Evolutionary conservation across 2,113 vertebrate species (phyloP).

Genomic region (Halcyon senegalensis): DNA sequence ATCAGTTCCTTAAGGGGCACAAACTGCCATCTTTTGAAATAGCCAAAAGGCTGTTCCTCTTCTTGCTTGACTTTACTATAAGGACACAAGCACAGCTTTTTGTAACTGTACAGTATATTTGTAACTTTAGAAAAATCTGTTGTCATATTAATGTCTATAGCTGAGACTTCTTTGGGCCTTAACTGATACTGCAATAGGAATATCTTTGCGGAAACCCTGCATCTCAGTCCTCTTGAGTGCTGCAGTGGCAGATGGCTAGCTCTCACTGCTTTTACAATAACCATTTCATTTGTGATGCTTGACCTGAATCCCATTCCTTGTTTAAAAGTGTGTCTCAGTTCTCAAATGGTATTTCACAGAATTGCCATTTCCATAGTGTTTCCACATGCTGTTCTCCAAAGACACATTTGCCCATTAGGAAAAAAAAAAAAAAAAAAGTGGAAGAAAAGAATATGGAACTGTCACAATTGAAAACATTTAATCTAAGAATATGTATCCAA

Average conservation of each 20-base stretch:
- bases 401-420: constrained; percentile 44
- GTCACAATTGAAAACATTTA: constrained; percentile 34
- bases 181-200: not conserved
- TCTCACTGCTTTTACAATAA: constrained; percentile 64
- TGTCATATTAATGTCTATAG: not conserved
- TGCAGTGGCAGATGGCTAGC: constrained; percentile 70
- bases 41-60: not conserved
- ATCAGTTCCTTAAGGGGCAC: constrained; percentile 34
- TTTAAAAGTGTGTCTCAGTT: constrained; percentile 64
- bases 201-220: not conserved
- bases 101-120: not conserved
- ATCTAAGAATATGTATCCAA: not conserved
- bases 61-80: not conserved
- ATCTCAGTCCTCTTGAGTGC: constrained; percentile 46
- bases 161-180: not conserved
- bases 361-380: constrained; percentile 59
- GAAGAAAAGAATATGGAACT: constrained; percentile 52
- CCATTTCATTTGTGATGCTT: constrained; percentile 75
- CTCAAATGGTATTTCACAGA: constrained; percentile 64
- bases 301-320: constrained; percentile 64
- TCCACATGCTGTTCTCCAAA: constrained; percentile 52
- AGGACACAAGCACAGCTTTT: not conserved
- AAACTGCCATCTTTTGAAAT: constrained; percentile 8
- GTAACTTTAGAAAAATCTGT: not conserved
- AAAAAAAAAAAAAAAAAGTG: constrained; percentile 33